These are phyloP conservation scores for Drosophila orosa DNA, from an alignment of 1,140 invertebrate genomes.

Conservation along the genomic window DNA sequence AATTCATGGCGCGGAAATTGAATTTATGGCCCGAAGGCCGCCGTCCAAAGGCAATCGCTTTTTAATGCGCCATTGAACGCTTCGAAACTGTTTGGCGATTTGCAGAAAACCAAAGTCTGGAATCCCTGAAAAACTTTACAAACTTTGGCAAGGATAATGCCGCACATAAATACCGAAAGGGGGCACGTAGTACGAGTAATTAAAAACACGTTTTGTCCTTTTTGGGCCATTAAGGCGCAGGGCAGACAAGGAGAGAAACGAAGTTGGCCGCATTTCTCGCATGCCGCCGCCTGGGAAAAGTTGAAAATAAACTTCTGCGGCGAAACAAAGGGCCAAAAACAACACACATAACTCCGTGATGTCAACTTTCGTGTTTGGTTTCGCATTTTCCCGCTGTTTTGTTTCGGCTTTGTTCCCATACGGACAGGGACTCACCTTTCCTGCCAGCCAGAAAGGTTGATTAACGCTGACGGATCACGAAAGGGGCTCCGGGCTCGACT, in stretches of 20 bases:
- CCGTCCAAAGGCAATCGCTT: constrained; percentile 66
- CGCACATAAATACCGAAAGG: constrained; percentile 41
- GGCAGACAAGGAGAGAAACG: constrained; percentile 28
- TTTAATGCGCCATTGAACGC: constrained; percentile 83
- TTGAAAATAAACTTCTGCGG: constrained; percentile 78
- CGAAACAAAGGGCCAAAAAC: constrained; percentile 41
- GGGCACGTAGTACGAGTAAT: constrained; percentile 66
- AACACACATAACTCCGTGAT: constrained; percentile 60
- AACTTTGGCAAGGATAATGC: constrained; percentile 39
- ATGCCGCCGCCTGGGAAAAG: constrained; percentile 70
- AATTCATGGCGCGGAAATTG: constrained; percentile 84
- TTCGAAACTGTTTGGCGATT: constrained; percentile 76
- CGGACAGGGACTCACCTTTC: constrained; percentile 46
- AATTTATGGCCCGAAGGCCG: constrained; percentile 63
- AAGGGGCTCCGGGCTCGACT: constrained; percentile 33
- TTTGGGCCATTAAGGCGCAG: constrained; percentile 23
- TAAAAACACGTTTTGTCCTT: constrained; percentile 81
- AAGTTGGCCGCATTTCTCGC: constrained; percentile 71
- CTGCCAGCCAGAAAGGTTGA: constrained; percentile 52
- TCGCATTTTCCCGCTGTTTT: constrained; percentile 42
- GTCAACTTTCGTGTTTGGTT: constrained; percentile 79
- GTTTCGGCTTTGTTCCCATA: constrained; percentile 44
- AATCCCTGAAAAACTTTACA: constrained; percentile 35
- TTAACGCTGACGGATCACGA: constrained; percentile 74
- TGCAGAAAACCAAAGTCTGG: constrained; percentile 34